Conservation (phyloP, 92 coral and sea anemone genomes). For the Epizoanthus illoricatus region DNA sequence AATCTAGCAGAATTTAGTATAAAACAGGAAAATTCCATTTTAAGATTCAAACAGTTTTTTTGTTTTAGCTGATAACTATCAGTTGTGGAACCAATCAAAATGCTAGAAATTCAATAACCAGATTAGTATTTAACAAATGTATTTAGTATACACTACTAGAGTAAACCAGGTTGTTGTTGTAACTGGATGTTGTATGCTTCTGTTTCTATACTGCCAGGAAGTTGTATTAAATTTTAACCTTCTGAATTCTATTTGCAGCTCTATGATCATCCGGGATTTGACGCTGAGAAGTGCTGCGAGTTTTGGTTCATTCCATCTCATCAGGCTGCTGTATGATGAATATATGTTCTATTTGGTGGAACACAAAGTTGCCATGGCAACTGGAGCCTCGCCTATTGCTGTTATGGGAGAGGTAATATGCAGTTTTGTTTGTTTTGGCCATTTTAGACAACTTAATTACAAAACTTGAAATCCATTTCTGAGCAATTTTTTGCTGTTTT, state of each 20-base stretch:
- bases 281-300: slow-evolving; percentile 99
- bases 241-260: slow-evolving; percentile 51
- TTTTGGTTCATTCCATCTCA: slow-evolving; percentile 97
- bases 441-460: not conserved
- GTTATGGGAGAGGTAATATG: slow-evolving; percentile 98
- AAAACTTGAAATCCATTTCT: too few relatives aligned
- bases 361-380: slow-evolving; percentile 95
- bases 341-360: slow-evolving; percentile 99
- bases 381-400: slow-evolving; percentile 98
- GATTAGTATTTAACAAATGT: too few relatives aligned
- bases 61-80: too few relatives aligned
- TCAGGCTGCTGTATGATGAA: slow-evolving; percentile 94
- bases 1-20: too few relatives aligned
- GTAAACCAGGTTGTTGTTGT: too few relatives aligned
- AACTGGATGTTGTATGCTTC: too few relatives aligned
- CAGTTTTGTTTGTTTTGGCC: not conserved
- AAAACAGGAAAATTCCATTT: too few relatives aligned
- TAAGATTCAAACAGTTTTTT: too few relatives aligned
- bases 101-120: too few relatives aligned
- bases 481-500: too few relatives aligned
- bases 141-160: too few relatives aligned
- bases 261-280: slow-evolving; percentile 97
- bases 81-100: too few relatives aligned
- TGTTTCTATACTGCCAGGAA: not conserved
- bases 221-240: not conserved